phyloP scores from a whole-genome alignment of 2,888 invertebrate species.

The Eupithecia centaureata region DNA sequence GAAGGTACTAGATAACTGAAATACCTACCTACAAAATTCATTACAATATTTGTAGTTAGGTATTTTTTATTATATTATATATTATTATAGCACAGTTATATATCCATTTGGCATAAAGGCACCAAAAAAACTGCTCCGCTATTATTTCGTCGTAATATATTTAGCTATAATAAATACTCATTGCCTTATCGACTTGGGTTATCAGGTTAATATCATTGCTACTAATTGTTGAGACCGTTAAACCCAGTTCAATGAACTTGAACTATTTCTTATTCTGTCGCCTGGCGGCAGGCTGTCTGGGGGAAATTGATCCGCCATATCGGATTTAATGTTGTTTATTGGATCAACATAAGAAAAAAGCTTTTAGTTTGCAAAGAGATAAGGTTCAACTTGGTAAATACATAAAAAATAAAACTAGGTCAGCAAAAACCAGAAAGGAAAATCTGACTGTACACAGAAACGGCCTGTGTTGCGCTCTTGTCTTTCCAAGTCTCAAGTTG shows the following conservation, averaged over 20 bases:
- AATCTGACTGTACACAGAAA: not conserved
- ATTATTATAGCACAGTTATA: no score
- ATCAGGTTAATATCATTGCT: conserved; percentile 23
- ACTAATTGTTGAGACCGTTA: conserved; percentile 33
- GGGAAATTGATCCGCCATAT: conserved; percentile 20
- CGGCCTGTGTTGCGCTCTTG: not conserved
- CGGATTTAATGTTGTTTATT: conserved; percentile 1
- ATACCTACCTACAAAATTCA: no score
- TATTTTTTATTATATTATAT: no score
- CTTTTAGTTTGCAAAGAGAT: not conserved
- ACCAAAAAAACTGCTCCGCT: conserved; percentile 13
- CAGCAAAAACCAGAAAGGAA: not conserved
- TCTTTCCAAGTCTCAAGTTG: not conserved
- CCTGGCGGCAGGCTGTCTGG: conserved; percentile 42
- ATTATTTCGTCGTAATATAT: conserved; percentile 2
- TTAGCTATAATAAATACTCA: conserved; percentile 2
- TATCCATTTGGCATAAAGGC: conserved; percentile 14
- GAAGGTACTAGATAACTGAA: no score
- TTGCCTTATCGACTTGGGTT: conserved; percentile 22
- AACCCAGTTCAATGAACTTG: conserved; percentile 34
- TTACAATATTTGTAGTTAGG: no score
- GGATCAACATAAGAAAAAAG: not conserved
- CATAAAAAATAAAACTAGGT: not conserved
- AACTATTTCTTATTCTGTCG: conserved; percentile 24
- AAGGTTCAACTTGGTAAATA: not conserved